These are phyloP conservation scores for Prochilodus magdalenae DNA, from an alignment of 2,113 vertebrate genomes.

Conservation along the genomic window DNA sequence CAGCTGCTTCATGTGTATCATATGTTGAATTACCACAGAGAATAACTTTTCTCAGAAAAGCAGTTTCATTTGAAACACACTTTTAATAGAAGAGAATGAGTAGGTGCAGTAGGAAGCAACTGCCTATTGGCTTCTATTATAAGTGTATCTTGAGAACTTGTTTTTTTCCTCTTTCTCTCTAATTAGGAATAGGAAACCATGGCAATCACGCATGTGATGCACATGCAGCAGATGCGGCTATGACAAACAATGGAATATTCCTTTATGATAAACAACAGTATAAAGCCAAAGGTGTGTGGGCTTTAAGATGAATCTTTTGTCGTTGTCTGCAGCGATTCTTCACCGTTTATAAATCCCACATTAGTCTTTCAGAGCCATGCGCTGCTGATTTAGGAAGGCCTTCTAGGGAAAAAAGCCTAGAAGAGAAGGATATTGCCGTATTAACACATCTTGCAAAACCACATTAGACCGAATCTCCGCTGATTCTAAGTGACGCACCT, in stretches of 20 bases:
- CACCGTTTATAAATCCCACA: too few relatives aligned
- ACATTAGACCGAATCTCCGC: neutral
- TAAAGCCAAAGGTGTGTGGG: too few relatives aligned
- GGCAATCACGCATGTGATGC: neutral
- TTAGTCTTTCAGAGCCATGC: neutral
- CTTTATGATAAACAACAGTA: too few relatives aligned
- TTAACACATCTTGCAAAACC: neutral
- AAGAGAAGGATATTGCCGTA: neutral
- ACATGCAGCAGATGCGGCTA: neutral
- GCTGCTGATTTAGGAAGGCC: neutral
- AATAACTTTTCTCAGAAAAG: too few relatives aligned
- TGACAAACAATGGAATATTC: neutral
- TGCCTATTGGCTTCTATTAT: too few relatives aligned
- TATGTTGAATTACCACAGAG: too few relatives aligned
- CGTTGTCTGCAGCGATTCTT: neutral
- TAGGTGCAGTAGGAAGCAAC: too few relatives aligned
- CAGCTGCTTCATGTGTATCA: too few relatives aligned
- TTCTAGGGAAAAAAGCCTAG: neutral
- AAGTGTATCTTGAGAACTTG: too few relatives aligned
- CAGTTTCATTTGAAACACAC: too few relatives aligned
- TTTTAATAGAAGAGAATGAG: too few relatives aligned
- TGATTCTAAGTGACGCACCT: conserved; percentile 1
- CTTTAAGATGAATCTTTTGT: neutral
- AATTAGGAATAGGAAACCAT: neutral
- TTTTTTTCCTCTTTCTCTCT: neutral